Evolutionary conservation across 2,797 vertebrate genomes (phyloP).

Genomic region (Eupleurogrammus muticus): DNA sequence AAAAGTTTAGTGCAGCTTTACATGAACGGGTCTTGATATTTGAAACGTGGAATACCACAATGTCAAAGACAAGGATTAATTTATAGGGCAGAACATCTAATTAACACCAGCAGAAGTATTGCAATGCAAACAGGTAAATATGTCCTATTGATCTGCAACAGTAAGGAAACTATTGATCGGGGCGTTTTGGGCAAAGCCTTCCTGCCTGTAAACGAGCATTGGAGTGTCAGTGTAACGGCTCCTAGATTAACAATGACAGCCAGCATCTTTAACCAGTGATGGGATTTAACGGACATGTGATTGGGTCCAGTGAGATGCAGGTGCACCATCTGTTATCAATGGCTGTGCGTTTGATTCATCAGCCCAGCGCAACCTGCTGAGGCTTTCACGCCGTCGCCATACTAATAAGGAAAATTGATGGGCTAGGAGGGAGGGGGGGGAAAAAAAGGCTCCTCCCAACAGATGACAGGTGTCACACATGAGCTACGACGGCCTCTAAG

Average conservation of each 20-base stretch:
- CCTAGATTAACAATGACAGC: slow-evolving; percentile 7
- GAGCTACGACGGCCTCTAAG: slow-evolving; percentile 6
- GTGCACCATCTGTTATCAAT: slow-evolving; percentile 56
- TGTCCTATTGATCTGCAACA: not conserved
- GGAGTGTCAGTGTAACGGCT: not conserved
- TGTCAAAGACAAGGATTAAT: too few relatives aligned
- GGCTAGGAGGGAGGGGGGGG: too few relatives aligned
- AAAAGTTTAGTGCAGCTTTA: too few relatives aligned
- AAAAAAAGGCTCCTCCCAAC: slow-evolving; percentile 14
- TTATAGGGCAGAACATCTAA: too few relatives aligned
- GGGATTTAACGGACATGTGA: slow-evolving; percentile 5
- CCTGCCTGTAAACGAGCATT: not conserved
- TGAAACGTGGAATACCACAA: too few relatives aligned
- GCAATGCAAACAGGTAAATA: slow-evolving; percentile 1
- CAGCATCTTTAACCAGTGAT: slow-evolving; percentile 4
- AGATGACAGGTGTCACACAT: slow-evolving; percentile 44
- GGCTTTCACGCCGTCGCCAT: slow-evolving; percentile 36
- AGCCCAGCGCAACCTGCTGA: slow-evolving; percentile 13
- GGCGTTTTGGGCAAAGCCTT: not conserved
- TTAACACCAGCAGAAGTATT: not conserved
- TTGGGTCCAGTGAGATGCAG: slow-evolving; percentile 14
- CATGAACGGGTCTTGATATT: too few relatives aligned
- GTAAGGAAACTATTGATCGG: too few relatives aligned
- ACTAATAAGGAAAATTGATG: slow-evolving; percentile 46
- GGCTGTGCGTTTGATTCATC: slow-evolving; percentile 58